phyloP scores from a whole-genome alignment of 2,888 invertebrate species.

The Diarsia mendica region DNA sequence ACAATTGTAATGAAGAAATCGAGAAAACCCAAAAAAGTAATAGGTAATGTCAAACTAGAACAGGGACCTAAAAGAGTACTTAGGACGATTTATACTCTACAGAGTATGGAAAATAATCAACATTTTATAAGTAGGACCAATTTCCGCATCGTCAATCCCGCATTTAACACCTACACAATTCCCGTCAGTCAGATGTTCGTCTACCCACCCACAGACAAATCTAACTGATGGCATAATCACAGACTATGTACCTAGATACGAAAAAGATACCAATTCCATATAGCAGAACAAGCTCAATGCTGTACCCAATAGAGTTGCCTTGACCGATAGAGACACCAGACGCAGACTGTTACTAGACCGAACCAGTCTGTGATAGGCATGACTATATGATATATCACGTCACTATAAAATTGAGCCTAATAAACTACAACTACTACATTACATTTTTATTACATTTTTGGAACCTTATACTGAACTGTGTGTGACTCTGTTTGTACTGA shows the following conservation, averaged over 20 bases:
- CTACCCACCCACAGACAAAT: slow-evolving; percentile 16
- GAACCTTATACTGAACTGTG: neutral
- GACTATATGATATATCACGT: slow-evolving; percentile 4
- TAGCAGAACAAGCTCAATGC: slow-evolving; percentile 20
- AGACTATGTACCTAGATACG: neutral
- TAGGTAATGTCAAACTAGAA: neutral
- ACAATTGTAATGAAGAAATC: neutral
- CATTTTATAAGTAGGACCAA: slow-evolving; percentile 1
- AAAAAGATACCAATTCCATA: slow-evolving; percentile 2
- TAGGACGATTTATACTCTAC: neutral
- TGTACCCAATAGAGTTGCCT: slow-evolving; percentile 34
- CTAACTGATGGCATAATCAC: slow-evolving; percentile 9
- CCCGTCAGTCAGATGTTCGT: neutral
- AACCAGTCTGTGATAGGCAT: slow-evolving; percentile 13
- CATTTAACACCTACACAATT: slow-evolving; percentile 23
- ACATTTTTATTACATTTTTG: too few species aligned
- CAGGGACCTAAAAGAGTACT: neutral
- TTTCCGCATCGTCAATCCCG: neutral
- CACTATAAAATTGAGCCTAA: slow-evolving; percentile 4
- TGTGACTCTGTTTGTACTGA: neutral
- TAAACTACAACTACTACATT: neutral
- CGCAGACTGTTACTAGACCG: slow-evolving; percentile 29
- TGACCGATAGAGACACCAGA: slow-evolving; percentile 42
- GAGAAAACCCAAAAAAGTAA: neutral
- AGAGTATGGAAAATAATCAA: neutral